Percentiles rank a stretch among this genome's conserved stretches.
Conservation (phyloP, 2,888 invertebrate species). For the Tromatobia lineatoria region DNA sequence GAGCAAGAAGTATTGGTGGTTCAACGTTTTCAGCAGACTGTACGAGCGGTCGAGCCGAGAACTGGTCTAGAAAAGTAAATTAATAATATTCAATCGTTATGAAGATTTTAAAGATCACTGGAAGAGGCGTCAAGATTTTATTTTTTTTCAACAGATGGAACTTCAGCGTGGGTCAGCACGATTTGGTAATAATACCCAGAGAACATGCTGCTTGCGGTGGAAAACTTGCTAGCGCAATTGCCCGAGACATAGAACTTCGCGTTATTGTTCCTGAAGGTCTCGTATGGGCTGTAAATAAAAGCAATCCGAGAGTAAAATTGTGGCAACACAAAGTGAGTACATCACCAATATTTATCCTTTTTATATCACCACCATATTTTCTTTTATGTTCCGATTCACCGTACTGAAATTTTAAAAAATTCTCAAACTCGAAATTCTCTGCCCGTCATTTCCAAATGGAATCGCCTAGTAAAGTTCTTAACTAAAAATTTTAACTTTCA, state of each 20-base stretch:
- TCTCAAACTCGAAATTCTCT: too few relatives aligned
- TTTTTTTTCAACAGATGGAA: slow-evolving; percentile 91
- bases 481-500: too few relatives aligned
- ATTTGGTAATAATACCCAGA: slow-evolving; percentile 88
- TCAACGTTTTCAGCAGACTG: slow-evolving; percentile 93
- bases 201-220: slow-evolving; percentile 85
- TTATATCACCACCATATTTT: too few relatives aligned
- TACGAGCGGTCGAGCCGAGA: slow-evolving; percentile 95
- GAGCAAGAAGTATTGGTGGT: slow-evolving; percentile 90
- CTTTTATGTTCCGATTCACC: too few relatives aligned
- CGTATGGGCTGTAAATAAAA: slow-evolving; percentile 89
- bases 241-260: slow-evolving; percentile 86
- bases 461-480: too few relatives aligned
- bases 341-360: slow-evolving; percentile 86
- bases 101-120: not conserved
- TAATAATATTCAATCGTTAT: not conserved
- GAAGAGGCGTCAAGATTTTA: not conserved
- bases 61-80: slow-evolving; percentile 93
- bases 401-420: too few relatives aligned
- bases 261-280: slow-evolving; percentile 91
- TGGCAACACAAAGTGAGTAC: slow-evolving; percentile 92
- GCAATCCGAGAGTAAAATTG: slow-evolving; percentile 87
- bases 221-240: slow-evolving; percentile 61
- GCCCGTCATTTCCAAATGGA: too few relatives aligned
- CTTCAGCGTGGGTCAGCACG: slow-evolving; percentile 97